phyloP scores from a whole-genome alignment of 2,113 vertebrate genomes.

The Regulus satrapa region DNA sequence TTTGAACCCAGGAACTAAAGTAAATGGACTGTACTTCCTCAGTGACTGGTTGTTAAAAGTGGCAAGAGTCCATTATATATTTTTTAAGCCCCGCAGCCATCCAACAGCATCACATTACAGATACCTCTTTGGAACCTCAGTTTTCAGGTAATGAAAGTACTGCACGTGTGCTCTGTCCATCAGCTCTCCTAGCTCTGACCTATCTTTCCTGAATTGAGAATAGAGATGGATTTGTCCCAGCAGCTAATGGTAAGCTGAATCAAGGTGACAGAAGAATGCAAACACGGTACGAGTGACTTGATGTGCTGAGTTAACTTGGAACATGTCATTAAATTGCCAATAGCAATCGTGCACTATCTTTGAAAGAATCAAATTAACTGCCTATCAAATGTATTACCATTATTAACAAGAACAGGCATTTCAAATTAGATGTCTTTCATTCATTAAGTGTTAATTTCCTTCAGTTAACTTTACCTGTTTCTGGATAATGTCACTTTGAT shows the following conservation, averaged over 20 bases:
- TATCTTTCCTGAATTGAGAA: constrained; percentile 18
- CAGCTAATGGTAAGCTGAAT: background rate
- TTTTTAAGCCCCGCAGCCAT: background rate
- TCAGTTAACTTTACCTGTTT: constrained; percentile 85
- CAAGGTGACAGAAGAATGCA: constrained; percentile 7
- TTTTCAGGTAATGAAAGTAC: background rate
- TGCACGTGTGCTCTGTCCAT: background rate
- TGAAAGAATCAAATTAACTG: constrained; percentile 27
- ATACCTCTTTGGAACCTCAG: constrained; percentile 39
- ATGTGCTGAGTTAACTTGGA: background rate
- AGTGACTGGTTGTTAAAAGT: background rate
- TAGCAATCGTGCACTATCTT: background rate
- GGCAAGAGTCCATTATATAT: background rate
- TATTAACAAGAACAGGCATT: constrained; percentile 66
- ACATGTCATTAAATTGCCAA: background rate
- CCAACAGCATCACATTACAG: constrained; percentile 37
- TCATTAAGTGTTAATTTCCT: constrained; percentile 38
- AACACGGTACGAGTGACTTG: background rate
- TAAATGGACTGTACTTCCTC: background rate
- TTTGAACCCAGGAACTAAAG: background rate
- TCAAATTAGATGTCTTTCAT: constrained; percentile 25
- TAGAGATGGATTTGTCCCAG: background rate
- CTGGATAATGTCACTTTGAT: constrained; percentile 88
- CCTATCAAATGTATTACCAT: constrained; percentile 57
- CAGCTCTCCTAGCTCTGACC: constrained; percentile 7